phyloP scores from a whole-genome alignment of 1,140 invertebrate species.

The Sitodiplosis mosellana region DNA sequence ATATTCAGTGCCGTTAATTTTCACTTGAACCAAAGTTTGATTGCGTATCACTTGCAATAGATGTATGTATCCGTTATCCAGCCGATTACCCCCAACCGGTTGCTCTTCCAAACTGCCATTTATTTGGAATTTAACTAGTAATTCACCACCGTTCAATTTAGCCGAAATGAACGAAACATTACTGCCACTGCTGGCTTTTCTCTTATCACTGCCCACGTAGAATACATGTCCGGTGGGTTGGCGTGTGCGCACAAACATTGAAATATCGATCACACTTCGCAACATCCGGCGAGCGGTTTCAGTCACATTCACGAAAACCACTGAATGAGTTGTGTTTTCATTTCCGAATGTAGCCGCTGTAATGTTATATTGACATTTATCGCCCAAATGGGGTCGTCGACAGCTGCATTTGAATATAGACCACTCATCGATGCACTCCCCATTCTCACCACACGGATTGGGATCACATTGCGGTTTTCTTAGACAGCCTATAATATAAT shows the following conservation, averaged over 20 bases:
- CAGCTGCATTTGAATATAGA: constrained; percentile 70
- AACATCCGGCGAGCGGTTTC: constrained; percentile 47
- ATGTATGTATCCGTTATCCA: constrained; percentile 73
- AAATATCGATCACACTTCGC: constrained; percentile 65
- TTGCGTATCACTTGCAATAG: constrained; percentile 67
- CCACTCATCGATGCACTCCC: constrained; percentile 79
- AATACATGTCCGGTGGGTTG: constrained; percentile 70
- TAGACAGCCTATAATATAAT: constrained; percentile 31
- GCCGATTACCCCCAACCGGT: constrained; percentile 56
- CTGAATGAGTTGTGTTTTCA: constrained; percentile 52
- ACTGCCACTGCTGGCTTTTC: constrained; percentile 12
- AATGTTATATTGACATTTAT: constrained; percentile 72
- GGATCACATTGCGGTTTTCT: constrained; percentile 61
- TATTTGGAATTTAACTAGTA: constrained; percentile 60
- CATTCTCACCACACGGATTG: constrained; percentile 72
- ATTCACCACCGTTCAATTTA: constrained; percentile 53
- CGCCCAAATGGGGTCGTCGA: constrained; percentile 66
- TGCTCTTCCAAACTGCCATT: constrained; percentile 63
- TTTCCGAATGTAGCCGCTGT: constrained; percentile 81
- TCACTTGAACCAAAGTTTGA: constrained; percentile 58
- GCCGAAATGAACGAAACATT: constrained; percentile 46
- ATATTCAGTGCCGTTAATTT: constrained; percentile 71
- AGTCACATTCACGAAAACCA: constrained; percentile 52
- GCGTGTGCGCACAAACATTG: constrained; percentile 79
- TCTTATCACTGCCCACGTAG: constrained; percentile 58